Conservation (phyloP, 2,888 invertebrate genomes). For the Drosophila longiperda region DNA sequence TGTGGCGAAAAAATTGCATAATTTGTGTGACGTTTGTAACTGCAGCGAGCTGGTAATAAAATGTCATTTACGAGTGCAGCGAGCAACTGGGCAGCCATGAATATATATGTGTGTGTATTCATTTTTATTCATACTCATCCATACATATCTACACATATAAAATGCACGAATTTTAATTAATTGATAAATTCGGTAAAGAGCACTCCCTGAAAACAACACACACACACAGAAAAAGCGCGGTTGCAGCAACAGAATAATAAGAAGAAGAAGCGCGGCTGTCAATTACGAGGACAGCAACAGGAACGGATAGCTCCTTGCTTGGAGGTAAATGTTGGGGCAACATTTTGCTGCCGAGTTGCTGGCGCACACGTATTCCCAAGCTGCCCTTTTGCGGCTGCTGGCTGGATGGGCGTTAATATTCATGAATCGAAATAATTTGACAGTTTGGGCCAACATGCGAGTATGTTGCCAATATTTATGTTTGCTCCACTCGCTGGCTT, state of each 20-base stretch:
- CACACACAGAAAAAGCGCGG: conserved; percentile 18
- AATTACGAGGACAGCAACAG: conserved; percentile 68
- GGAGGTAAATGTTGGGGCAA: conserved; percentile 7
- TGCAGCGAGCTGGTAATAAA: conserved; percentile 64
- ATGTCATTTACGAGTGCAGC: conserved; percentile 73
- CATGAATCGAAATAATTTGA: conserved; percentile 81
- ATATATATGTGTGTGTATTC: conserved; percentile 22
- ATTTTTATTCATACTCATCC: conserved; percentile 40
- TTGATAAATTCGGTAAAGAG: conserved; percentile 81
- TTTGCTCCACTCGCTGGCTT: conserved; percentile 35
- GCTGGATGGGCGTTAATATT: conserved; percentile 78
- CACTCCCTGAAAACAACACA: conserved; percentile 19
- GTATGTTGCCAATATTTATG: conserved; percentile 79
- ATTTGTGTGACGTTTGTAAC: conserved; percentile 77
- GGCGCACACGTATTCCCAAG: conserved; percentile 38
- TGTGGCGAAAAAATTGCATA: conserved; percentile 80
- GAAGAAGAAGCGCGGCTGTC: conserved; percentile 72
- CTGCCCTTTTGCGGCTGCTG: conserved; percentile 42
- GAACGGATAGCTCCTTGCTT: conserved; percentile 57
- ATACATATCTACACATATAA: conserved; percentile 54
- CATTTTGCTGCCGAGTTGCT: conserved; percentile 3
- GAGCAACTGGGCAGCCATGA: conserved; percentile 32
- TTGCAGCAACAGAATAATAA: conserved; percentile 37
- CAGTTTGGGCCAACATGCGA: conserved; percentile 81
- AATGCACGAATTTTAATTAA: conserved; percentile 82